These are phyloP conservation scores for Tylochromis polylepis DNA, from an alignment of 2,113 vertebrate species.

Conservation along the genomic window DNA sequence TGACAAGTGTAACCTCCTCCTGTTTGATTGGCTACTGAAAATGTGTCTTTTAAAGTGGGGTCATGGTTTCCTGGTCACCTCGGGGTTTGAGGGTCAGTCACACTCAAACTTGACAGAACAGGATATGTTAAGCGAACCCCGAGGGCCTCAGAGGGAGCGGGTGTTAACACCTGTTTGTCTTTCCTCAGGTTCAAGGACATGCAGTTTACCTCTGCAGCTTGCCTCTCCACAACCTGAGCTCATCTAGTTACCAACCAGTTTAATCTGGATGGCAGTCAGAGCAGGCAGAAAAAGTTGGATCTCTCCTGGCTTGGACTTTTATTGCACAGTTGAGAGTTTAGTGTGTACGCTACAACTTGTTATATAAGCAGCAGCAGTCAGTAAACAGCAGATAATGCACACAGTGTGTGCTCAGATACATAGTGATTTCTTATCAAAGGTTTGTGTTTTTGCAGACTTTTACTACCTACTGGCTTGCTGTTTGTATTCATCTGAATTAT, in stretches of 20 bases:
- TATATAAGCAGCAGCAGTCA: neutral
- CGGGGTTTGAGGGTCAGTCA: neutral
- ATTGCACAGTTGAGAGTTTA: neutral
- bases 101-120: conserved; percentile 55
- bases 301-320: neutral
- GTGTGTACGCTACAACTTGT: neutral
- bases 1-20: neutral
- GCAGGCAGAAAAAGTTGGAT: neutral
- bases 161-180: conserved; percentile 54
- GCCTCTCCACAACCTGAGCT: neutral
- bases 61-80: conserved; percentile 6
- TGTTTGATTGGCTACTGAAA: conserved; percentile 5
- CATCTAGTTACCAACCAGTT: conserved; percentile 32
- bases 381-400: neutral
- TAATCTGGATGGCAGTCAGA: conserved; percentile 31
- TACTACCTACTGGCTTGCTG: neutral
- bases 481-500: neutral
- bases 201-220: neutral
- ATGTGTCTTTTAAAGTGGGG: neutral
- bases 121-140: conserved; percentile 40
- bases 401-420: neutral
- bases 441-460: neutral
- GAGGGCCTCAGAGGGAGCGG: neutral
- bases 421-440: neutral
- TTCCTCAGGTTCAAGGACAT: conserved; percentile 64